Evolutionary conservation across 2,888 invertebrate species (phyloP).

Genomic region (Tipula helvola): DNA sequence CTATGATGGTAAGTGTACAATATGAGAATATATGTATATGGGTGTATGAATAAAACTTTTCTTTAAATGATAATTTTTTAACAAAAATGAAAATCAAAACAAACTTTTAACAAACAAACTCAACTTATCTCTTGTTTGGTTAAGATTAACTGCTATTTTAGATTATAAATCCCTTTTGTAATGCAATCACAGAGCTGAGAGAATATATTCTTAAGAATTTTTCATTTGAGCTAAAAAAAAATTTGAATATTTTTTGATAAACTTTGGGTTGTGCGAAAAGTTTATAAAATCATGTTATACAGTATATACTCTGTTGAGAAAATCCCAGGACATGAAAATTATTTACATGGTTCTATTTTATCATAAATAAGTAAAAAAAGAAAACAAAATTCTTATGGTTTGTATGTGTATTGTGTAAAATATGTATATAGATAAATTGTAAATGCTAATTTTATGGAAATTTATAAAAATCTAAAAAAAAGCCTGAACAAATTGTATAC

Average conservation of each 20-base stretch:
- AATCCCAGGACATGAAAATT: not conserved
- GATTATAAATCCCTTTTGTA: not conserved
- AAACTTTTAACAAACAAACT: not conserved
- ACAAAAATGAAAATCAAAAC: not conserved
- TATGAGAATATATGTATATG: not conserved
- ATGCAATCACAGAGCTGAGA: not conserved
- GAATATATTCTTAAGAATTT: not conserved
- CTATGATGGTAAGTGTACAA: not conserved
- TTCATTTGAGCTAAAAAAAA: not conserved
- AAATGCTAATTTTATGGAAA: not conserved
- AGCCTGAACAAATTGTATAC: not conserved
- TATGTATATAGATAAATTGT: not conserved
- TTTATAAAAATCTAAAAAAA: not conserved
- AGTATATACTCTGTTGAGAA: not conserved
- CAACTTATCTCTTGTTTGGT: not conserved
- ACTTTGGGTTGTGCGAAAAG: not conserved
- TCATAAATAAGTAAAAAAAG: not conserved
- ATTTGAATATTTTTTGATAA: not conserved
- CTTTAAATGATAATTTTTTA: not conserved
- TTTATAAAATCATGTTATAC: not conserved
- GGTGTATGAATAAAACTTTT: not conserved
- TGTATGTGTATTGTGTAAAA: not conserved
- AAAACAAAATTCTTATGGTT: not conserved
- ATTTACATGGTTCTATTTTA: not conserved
- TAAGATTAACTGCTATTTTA: not conserved